Evolutionary conservation across 1,140 invertebrate genomes (phyloP).

Genomic region (Neodiprion lecontei): DNA sequence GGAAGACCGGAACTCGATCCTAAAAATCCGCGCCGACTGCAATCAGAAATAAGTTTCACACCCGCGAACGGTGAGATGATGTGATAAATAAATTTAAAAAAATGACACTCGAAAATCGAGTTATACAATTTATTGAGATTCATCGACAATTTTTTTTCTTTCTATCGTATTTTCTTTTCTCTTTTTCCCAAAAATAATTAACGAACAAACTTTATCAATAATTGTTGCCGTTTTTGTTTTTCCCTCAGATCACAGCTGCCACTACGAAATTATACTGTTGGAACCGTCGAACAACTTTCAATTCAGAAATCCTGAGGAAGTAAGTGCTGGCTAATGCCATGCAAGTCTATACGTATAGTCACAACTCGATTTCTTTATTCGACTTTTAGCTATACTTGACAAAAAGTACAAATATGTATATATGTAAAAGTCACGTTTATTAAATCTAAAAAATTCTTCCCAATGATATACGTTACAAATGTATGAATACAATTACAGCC

Average conservation of each 20-base stretch:
- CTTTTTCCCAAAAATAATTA: not conserved
- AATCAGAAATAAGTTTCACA: conserved; percentile 36
- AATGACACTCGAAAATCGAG: conserved; percentile 24
- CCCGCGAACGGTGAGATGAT: conserved; percentile 42
- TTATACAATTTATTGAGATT: too few relatives aligned
- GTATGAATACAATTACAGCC: not conserved
- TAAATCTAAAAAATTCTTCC: too few relatives aligned
- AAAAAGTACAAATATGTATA: too few relatives aligned
- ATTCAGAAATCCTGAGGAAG: not conserved
- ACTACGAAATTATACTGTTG: conserved; percentile 45
- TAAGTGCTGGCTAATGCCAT: not conserved
- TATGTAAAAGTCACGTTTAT: too few relatives aligned
- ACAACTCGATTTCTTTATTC: too few relatives aligned
- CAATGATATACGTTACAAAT: too few relatives aligned
- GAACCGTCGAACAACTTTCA: conserved; percentile 7
- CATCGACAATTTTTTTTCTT: conserved; percentile 18
- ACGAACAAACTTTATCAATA: conserved; percentile 11
- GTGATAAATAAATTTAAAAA: conserved; percentile 8
- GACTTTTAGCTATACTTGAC: too few relatives aligned
- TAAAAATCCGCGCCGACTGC: conserved; percentile 23
- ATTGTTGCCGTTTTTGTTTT: conserved; percentile 22
- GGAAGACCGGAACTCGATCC: conserved; percentile 24
- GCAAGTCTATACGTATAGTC: too few relatives aligned
- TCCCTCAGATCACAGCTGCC: conserved; percentile 47
- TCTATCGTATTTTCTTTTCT: conserved; percentile 12